Evolutionary conservation across 1,140 invertebrate species (phyloP).

Genomic region (Dendroctonus ponderosae): DNA sequence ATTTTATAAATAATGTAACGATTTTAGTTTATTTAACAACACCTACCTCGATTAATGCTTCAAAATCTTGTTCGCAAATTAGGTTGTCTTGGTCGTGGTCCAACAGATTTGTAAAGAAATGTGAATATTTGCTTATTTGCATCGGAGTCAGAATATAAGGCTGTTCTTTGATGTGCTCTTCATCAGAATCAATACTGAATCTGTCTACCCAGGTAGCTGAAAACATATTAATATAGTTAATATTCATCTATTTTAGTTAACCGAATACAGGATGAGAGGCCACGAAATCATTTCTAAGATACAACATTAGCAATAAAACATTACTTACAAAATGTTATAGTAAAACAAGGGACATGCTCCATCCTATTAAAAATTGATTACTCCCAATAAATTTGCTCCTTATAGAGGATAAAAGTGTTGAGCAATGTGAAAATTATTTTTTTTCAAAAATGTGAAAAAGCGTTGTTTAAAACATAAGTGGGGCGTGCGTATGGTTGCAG

Average conservation of each 20-base stretch:
- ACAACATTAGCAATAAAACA: too few species aligned
- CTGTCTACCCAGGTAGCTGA: constrained; percentile 68
- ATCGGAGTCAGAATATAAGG: constrained; percentile 59
- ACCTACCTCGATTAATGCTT: constrained; percentile 65
- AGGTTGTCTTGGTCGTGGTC: constrained; percentile 70
- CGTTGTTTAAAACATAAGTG: too few species aligned
- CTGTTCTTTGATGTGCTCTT: constrained; percentile 53
- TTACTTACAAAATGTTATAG: too few species aligned
- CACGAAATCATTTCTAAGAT: not conserved
- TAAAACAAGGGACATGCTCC: too few species aligned
- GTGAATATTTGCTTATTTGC: constrained; percentile 66
- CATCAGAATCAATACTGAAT: constrained; percentile 60
- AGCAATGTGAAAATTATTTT: too few species aligned
- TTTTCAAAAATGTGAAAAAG: too few species aligned
- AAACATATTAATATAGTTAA: constrained; percentile 23
- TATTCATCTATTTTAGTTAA: too few species aligned
- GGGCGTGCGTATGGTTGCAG: too few species aligned
- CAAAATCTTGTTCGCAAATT: constrained; percentile 67
- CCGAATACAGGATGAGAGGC: not conserved
- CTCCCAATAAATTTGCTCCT: too few species aligned
- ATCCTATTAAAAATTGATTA: too few species aligned
- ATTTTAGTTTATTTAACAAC: not conserved
- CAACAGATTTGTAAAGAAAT: constrained; percentile 67
- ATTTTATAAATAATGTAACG: too few species aligned
- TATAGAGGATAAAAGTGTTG: too few species aligned